phyloP scores from a whole-genome alignment of 2,888 invertebrate genomes.

The Pheosia gnoma region DNA sequence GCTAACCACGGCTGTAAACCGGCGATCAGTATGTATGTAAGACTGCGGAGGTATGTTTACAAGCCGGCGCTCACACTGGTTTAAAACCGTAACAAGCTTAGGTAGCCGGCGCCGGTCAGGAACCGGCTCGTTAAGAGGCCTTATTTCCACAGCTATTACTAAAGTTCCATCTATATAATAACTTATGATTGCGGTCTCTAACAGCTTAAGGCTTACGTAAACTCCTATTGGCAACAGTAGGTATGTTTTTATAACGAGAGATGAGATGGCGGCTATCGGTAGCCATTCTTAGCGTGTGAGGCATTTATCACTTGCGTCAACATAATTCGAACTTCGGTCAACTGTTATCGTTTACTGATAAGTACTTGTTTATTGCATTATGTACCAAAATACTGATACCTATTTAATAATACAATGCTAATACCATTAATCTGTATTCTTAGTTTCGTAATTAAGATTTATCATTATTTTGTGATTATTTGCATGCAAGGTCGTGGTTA shows the following conservation, averaged over 20 bases:
- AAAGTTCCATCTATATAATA: no score
- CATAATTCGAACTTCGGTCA: conserved; percentile 54
- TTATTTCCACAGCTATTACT: no score
- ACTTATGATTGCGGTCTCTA: background rate
- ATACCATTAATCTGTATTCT: conserved; percentile 19
- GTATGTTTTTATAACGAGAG: background rate
- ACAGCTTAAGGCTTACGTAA: background rate
- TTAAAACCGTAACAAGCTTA: no score
- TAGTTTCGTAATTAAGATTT: conserved; percentile 21
- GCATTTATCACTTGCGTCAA: conserved; percentile 15
- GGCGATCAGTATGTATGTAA: no score
- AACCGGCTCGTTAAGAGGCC: no score
- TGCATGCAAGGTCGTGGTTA: conserved; percentile 25
- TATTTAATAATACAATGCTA: conserved; percentile 24
- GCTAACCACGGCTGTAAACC: no score
- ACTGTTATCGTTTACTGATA: conserved; percentile 54
- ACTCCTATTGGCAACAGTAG: background rate
- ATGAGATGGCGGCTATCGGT: conserved; percentile 1
- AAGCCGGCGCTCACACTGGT: no score
- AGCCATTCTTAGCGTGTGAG: background rate
- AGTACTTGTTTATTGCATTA: conserved; percentile 41
- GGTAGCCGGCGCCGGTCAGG: no score
- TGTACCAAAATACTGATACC: conserved; percentile 17
- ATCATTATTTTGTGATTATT: conserved; percentile 12
- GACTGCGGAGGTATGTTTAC: no score